Conservation (phyloP, 1,140 invertebrate species). For the Calosoma granatense region DNA sequence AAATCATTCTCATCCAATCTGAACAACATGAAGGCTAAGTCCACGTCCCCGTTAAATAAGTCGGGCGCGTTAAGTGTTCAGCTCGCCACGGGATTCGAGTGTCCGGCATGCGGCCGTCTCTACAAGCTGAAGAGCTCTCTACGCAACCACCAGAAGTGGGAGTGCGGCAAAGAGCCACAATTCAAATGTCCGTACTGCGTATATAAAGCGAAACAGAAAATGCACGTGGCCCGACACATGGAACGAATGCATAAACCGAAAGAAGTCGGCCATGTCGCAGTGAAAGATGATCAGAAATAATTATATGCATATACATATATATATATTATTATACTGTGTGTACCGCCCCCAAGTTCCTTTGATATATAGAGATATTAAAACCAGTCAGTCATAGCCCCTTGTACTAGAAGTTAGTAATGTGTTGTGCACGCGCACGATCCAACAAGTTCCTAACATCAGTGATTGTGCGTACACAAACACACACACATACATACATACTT, state of each 20-base stretch:
- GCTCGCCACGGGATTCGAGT: constrained; percentile 47
- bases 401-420: background rate
- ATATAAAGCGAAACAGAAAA: constrained; percentile 69
- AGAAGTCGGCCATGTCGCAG: constrained; percentile 36
- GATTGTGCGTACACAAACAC: background rate
- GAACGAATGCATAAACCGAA: constrained; percentile 76
- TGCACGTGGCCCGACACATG: constrained; percentile 78
- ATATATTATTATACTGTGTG: no score
- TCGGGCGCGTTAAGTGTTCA: background rate
- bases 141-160: constrained; percentile 79
- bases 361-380: background rate
- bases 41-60: background rate
- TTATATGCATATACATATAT: constrained; percentile 1
- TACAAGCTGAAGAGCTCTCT: constrained; percentile 78
- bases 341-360: no score
- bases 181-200: constrained; percentile 72
- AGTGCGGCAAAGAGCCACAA: constrained; percentile 72
- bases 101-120: constrained; percentile 65
- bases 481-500: background rate
- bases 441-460: no score
- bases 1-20: constrained; percentile 1
- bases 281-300: constrained; percentile 18
- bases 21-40: background rate
- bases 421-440: no score
- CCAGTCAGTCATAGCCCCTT: background rate